Base-by-base conservation (phyloP, 2,888 invertebrate genomes). In the Ophioninae sp. region DNA sequence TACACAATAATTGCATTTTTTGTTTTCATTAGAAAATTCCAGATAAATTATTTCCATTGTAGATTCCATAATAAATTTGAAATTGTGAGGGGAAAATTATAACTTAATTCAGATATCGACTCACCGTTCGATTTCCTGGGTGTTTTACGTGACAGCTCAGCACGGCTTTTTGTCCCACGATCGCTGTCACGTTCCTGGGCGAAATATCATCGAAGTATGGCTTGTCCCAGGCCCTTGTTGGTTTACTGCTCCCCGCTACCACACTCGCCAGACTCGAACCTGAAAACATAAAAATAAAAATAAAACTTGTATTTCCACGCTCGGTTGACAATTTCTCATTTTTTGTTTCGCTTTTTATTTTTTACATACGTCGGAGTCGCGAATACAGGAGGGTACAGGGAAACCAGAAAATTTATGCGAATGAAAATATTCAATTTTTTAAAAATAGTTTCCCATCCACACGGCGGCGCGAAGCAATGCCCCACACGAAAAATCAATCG, bases 191-290 rank as follows among this genome's bases (percentile, higher is more conserved):
- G 93, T 97, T 97, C 85, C 97, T 94, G 0, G 96, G 96, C 6
- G 96, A 96, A 85, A 97, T 95, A 93, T 97, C 97, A 92, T 97
- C 97, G 92, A 97, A 97, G 93, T 96, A 97, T 6, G 97, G 97
- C 89, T 95, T 94, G 89, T 96, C 96, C 74, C 94, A 94, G 23
- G 94, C 91, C 83, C 91, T 89, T 85, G 89, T 90, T 82, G 91
- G 91, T 87, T 90, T 93, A 87, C 90, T 90, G 88, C 88, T 91
- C 86, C 89, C 92, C 61, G 88, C 89, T 81, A 90, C 90, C 69
- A 90, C 91, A 85, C 91, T 94, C 91, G 85, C 93, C 91, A 92
- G 75, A 80, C 92, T 91, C 65, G 91, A 91, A 65, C 90, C 91
- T 84, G 89, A 89, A 90, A 87, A 73, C 88, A 51, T 17, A 6